phyloP scores from a whole-genome alignment of 2,797 vertebrate genomes.

The Scleropages formosus region DNA sequence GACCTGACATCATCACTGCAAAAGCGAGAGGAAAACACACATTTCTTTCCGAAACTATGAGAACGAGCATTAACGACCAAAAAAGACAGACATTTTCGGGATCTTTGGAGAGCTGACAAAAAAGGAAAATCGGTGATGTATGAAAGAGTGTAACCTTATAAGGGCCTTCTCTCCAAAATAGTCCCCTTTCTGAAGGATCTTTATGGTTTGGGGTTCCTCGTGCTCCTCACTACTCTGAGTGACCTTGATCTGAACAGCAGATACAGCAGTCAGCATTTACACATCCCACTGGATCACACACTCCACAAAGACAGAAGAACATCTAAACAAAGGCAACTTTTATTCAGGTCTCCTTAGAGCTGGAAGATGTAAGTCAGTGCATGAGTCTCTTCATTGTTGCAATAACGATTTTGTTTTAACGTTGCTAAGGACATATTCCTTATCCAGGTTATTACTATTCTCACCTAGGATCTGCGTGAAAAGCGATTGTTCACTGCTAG shows the following conservation, averaged over 20 bases:
- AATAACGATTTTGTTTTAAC: neutral
- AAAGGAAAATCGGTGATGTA: too few species aligned
- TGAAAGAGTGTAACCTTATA: conserved; percentile 61
- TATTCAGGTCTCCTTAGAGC: neutral
- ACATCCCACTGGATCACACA: neutral
- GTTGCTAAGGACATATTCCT: neutral
- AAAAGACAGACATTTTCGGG: neutral
- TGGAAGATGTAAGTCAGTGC: too few species aligned
- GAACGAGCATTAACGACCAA: neutral
- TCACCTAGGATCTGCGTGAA: too few species aligned
- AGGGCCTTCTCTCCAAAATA: conserved; percentile 80
- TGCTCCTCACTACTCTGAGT: conserved; percentile 71
- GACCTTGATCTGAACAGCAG: conserved; percentile 62
- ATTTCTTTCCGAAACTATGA: neutral
- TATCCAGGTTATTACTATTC: neutral
- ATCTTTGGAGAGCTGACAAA: too few species aligned
- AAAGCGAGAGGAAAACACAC: neutral
- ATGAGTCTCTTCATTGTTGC: neutral
- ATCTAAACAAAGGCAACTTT: neutral
- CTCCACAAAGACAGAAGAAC: neutral
- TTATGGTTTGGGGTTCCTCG: conserved; percentile 71
- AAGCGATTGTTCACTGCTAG: conserved; percentile 45
- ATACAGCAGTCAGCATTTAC: neutral
- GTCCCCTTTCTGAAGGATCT: conserved; percentile 69
- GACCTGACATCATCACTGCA: conserved; percentile 75